A percentile compares a stretch with the other conserved stretches of the same genome.
These are phyloP conservation scores for Carettochelys insculpta DNA, from an alignment of 2,113 vertebrate species.

Conservation along the genomic window DNA sequence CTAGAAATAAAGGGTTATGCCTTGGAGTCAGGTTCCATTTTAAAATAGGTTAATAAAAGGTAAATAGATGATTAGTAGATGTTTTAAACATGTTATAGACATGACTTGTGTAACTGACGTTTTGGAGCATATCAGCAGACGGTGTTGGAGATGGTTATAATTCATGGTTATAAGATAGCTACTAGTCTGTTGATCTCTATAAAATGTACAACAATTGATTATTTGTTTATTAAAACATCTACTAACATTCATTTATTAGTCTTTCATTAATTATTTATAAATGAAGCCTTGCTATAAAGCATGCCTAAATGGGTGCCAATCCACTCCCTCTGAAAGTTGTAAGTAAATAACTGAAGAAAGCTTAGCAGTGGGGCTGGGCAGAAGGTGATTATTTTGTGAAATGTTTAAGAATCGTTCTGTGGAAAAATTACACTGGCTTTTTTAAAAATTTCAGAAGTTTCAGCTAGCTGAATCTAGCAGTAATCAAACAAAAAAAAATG, in stretches of 20 bases:
- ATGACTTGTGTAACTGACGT: constrained; percentile 63
- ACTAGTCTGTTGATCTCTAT: constrained; percentile 31
- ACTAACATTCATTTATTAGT: constrained; percentile 73
- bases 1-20: background rate
- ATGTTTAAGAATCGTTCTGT: background rate
- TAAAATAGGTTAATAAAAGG: constrained; percentile 54
- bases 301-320: constrained; percentile 54
- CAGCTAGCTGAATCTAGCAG: background rate
- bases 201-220: constrained; percentile 65
- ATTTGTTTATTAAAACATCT: constrained; percentile 65
- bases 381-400: constrained; percentile 33
- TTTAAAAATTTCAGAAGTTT: background rate
- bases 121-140: constrained; percentile 66
- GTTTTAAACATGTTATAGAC: constrained; percentile 67
- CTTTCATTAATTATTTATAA: constrained; percentile 69
- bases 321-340: constrained; percentile 44
- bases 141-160: constrained; percentile 63
- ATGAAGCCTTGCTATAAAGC: constrained; percentile 69
- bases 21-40: constrained; percentile 27
- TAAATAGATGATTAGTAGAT: constrained; percentile 62
- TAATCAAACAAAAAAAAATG: background rate
- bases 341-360: constrained; percentile 59
- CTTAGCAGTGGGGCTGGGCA: constrained; percentile 24
- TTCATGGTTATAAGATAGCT: constrained; percentile 62
- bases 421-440: background rate